phyloP scores from a whole-genome alignment of 2,113 vertebrate genomes.

The Pelusios castaneus region DNA sequence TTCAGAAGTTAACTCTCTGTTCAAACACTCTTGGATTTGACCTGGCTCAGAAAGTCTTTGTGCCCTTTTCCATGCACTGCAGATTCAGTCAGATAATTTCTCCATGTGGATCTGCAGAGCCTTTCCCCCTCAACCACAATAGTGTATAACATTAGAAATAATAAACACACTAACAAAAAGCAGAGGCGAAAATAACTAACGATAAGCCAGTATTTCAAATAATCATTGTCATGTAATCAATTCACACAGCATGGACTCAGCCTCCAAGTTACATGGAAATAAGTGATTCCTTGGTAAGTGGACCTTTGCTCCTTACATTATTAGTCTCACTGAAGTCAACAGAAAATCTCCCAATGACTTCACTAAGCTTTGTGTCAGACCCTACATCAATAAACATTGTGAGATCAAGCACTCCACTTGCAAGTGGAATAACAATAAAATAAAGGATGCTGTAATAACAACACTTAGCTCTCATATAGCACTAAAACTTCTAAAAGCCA shows the following conservation, averaged over 20 bases:
- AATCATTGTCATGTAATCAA: conserved; percentile 12
- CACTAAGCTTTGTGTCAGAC: not conserved
- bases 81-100: not conserved
- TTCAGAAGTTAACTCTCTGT: not conserved
- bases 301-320: not conserved
- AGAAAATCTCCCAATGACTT: not conserved
- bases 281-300: not conserved
- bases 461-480: not conserved
- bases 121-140: not conserved
- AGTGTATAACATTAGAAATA: conserved; percentile 24
- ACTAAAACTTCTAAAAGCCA: not conserved
- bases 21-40: not conserved
- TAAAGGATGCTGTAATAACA: not conserved
- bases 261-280: conserved; percentile 34
- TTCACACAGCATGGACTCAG: conserved; percentile 5
- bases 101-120: not conserved
- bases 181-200: conserved; percentile 30
- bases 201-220: not conserved
- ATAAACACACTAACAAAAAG: not conserved
- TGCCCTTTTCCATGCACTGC: not conserved
- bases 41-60: not conserved
- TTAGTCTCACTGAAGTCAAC: not conserved
- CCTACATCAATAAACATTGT: not conserved
- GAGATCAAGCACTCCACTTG: not conserved
- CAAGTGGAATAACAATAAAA: not conserved